Evolutionary conservation across 35 echinoderm and acorn worm genomes (phyloP), one percentile per base, ranked within the genome.

Genomic region (Stichopus chloronotus): DNA sequence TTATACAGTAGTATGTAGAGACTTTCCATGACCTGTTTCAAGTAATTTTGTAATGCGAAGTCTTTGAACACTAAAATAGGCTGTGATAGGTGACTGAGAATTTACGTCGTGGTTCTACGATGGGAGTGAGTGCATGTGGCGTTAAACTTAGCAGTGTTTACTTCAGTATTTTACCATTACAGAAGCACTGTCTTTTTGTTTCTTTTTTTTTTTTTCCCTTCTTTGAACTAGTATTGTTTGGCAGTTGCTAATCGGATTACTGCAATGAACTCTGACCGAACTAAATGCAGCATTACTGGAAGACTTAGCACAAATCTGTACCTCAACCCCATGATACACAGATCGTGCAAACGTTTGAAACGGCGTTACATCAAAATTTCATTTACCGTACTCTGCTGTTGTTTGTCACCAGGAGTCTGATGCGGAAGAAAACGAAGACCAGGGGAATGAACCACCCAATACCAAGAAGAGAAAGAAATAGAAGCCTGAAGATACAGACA

Each of bases 381-480:
- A 43, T 13, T 55, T 16, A 12, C 5, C 9, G 19, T 55, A 14
- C 8, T 16, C 9, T 14, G 43, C 0, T 83, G 80, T 83, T 55
- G 9, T 17, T 9, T 10, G n/a, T 83, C 80, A 83, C 7, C 8
- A 83, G 80, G 53, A 83, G 8, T 83, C 80, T 9, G 52, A 52
- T 43, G 80, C 19, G 1, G 80, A 55, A 56, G 80, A 83, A 8
- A 83, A 83, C 5, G 79, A 82, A 82, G 53, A 82, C 53, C 25
- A 82, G 53, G 80, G 55, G 53, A 83, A 83, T 83, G 25, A 57
- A 5, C 43, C 43, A 83, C 52, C 80, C 8, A 83, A 56, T 24
- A 56, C 80, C 52, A 83, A 83, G 80, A 83, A 55, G 19, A 83
- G 52, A 52, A 83, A 83, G 80, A 83, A 83, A 56, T 55, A n/a